Conservation (phyloP, 2,888 invertebrate species). For the Cenopis cana region DNA sequence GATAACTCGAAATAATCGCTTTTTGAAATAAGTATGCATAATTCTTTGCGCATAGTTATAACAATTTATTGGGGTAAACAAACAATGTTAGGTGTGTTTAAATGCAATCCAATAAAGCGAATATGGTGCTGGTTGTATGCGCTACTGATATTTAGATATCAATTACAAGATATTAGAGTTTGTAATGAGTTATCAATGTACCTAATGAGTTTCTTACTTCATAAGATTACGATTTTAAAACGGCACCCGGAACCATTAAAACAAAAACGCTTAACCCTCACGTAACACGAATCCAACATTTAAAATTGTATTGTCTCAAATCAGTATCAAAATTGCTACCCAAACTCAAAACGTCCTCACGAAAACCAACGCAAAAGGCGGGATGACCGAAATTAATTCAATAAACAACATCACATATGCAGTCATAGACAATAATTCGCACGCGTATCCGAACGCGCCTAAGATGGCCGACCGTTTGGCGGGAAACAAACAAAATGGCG, state of each 20-base stretch:
- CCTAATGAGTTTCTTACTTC: conserved; percentile 8
- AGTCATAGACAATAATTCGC: conserved; percentile 81
- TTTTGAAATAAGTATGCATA: background rate
- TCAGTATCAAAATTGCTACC: conserved; percentile 38
- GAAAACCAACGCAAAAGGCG: conserved; percentile 63
- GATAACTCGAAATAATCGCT: background rate
- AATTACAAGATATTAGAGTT: too few relatives aligned
- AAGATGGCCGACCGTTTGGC: conserved; percentile 68
- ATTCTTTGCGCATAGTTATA: too few relatives aligned
- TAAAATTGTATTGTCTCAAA: conserved; percentile 9
- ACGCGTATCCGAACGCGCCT: conserved; percentile 74
- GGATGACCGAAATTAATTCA: conserved; percentile 80
- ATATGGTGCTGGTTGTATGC: background rate
- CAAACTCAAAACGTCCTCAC: conserved; percentile 47
- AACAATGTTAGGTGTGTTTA: too few relatives aligned
- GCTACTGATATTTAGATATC: too few relatives aligned
- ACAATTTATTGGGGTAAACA: too few relatives aligned
- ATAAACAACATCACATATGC: conserved; percentile 84
- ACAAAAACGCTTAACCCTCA: background rate
- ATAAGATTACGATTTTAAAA: background rate
- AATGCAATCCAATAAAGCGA: too few relatives aligned
- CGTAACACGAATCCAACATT: background rate
- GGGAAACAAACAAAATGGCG: conserved; percentile 77
- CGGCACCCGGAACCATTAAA: background rate
- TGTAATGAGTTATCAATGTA: background rate